phyloP scores from a whole-genome alignment of 2,797 vertebrate genomes.

The Telmatherina bonti region DNA sequence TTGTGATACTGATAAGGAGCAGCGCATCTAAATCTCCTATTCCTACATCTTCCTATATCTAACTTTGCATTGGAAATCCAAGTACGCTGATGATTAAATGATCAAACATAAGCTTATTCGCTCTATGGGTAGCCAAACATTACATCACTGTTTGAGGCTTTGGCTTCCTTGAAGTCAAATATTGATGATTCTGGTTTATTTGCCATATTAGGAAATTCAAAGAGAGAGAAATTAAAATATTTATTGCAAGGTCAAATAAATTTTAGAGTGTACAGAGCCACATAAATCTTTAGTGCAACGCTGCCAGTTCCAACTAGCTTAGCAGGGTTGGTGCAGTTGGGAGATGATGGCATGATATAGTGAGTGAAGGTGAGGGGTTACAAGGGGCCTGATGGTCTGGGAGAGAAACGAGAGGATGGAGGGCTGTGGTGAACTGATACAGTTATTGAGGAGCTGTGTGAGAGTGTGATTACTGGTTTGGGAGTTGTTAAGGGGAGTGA shows the following conservation, averaged over 20 bases:
- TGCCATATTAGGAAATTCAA: background rate
- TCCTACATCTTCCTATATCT: background rate
- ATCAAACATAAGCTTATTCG: constrained; percentile 15
- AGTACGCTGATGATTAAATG: constrained; percentile 34
- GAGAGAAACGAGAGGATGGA: constrained; percentile 1
- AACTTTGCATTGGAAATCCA: constrained; percentile 9
- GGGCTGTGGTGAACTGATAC: constrained; percentile 6
- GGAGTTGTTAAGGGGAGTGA: constrained; percentile 36
- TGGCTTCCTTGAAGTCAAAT: constrained; percentile 15
- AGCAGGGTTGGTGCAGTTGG: background rate
- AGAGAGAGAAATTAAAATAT: background rate
- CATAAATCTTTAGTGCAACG: background rate
- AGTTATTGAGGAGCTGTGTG: constrained; percentile 37
- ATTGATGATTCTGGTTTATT: constrained; percentile 25
- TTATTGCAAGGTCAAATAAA: constrained; percentile 7
- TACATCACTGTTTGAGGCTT: constrained; percentile 2
- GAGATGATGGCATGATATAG: background rate
- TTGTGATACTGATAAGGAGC: background rate
- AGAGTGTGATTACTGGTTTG: constrained; percentile 39
- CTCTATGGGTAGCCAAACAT: too few relatives aligned
- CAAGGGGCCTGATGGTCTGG: constrained; percentile 8
- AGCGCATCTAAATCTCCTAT: constrained; percentile 3
- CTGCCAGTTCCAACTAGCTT: background rate
- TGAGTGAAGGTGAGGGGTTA: constrained; percentile 5
- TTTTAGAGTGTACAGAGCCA: background rate